These are phyloP conservation scores for Chelmon rostratus DNA, from an alignment of 2,797 vertebrate species.

Conservation along the genomic window DNA sequence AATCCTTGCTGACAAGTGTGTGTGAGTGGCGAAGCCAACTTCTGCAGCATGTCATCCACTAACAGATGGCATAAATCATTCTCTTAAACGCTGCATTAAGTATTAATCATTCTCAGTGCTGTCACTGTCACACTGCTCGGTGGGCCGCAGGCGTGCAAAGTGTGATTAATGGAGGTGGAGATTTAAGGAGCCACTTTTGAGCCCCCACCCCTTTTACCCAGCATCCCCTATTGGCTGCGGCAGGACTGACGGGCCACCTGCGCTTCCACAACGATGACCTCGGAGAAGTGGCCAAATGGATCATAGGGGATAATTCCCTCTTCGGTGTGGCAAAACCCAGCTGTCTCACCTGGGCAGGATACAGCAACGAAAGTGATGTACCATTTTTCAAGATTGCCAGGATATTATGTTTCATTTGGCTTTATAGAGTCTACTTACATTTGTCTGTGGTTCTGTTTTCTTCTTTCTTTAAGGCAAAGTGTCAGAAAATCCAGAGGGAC, in stretches of 20 bases:
- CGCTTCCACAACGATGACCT: conserved; percentile 71
- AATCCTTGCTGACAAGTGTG: conserved; percentile 85
- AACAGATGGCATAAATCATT: conserved; percentile 91
- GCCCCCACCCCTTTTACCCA: conserved; percentile 66
- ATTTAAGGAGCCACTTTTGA: conserved; percentile 78
- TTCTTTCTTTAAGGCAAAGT: conserved; percentile 4
- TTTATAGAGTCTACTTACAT: not conserved
- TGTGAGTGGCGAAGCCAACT: conserved; percentile 80
- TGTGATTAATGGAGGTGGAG: conserved; percentile 87
- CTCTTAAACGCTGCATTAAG: conserved; percentile 89
- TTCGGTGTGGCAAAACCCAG: conserved; percentile 20
- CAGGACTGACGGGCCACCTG: conserved; percentile 54
- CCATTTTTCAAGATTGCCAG: conserved; percentile 20
- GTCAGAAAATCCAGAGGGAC: not conserved
- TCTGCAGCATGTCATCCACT: conserved; percentile 81
- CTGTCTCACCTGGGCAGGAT: conserved; percentile 42
- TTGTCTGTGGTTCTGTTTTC: not conserved
- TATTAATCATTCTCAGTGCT: conserved; percentile 89
- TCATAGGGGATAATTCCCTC: conserved; percentile 66
- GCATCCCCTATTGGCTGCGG: conserved; percentile 56
- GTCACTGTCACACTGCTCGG: conserved; percentile 82
- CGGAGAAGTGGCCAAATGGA: conserved; percentile 62
- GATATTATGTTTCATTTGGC: conserved; percentile 13
- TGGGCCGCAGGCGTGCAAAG: conserved; percentile 80
- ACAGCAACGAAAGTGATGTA: conserved; percentile 24